phyloP scores from a whole-genome alignment of 1,140 invertebrate species.

The Brachionus rubens region DNA sequence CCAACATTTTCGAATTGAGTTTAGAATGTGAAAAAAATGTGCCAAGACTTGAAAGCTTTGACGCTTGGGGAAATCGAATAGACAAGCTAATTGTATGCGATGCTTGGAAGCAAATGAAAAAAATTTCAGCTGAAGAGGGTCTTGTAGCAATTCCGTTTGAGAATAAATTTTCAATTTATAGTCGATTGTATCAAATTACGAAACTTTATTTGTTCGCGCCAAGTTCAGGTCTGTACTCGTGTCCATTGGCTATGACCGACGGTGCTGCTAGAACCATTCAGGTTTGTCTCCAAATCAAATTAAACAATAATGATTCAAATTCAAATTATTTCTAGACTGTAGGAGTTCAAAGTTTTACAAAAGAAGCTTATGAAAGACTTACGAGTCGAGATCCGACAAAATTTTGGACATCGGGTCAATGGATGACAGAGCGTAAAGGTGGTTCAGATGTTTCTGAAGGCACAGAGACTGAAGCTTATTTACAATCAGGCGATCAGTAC shows the following conservation, averaged over 20 bases:
- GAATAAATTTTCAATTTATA: constrained; percentile 57
- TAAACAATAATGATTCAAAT: background rate
- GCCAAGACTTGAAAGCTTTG: constrained; percentile 61
- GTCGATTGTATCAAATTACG: constrained; percentile 65
- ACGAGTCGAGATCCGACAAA: constrained; percentile 60
- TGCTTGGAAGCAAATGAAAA: constrained; percentile 65
- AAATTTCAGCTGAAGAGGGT: constrained; percentile 65
- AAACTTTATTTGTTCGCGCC: constrained; percentile 65
- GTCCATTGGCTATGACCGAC: constrained; percentile 69
- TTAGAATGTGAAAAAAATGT: constrained; percentile 63
- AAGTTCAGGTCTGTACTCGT: constrained; percentile 64
- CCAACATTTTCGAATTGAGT: constrained; percentile 62
- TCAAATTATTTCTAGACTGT: background rate
- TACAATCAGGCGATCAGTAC: constrained; percentile 57
- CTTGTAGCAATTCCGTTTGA: constrained; percentile 65
- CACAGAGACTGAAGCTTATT: constrained; percentile 65
- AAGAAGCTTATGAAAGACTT: constrained; percentile 58
- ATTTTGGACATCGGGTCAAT: constrained; percentile 68
- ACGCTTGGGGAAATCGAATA: constrained; percentile 65
- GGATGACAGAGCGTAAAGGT: constrained; percentile 67
- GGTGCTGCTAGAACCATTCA: constrained; percentile 59
- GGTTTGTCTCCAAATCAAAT: background rate
- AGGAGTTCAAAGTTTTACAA: constrained; percentile 46
- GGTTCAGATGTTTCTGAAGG: constrained; percentile 67
- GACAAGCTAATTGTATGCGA: constrained; percentile 63